These are phyloP conservation scores for Aleiodes leptofemur DNA, from an alignment of 2,888 invertebrate species.

Conservation along the genomic window DNA sequence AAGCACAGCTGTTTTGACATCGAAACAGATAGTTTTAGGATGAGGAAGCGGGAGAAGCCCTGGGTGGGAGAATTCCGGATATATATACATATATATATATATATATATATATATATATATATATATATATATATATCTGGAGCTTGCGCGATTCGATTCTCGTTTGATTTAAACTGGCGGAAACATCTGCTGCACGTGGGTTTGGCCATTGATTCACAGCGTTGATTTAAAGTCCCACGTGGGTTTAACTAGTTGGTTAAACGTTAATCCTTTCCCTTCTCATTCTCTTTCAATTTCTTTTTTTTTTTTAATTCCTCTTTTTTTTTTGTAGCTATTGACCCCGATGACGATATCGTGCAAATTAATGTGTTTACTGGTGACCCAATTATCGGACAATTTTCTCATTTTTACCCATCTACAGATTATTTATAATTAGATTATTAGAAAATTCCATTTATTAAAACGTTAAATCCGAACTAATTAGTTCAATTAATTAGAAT, in stretches of 20 bases:
- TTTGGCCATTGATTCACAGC: slow-evolving; percentile 51
- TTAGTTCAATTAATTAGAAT: no score
- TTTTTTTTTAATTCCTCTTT: no score
- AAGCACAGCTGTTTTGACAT: slow-evolving; percentile 70
- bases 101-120: slow-evolving; percentile 60
- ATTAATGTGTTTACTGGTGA: neutral
- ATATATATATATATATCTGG: slow-evolving; percentile 55
- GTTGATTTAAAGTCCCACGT: slow-evolving; percentile 33
- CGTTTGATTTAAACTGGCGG: slow-evolving; percentile 68
- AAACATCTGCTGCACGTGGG: slow-evolving; percentile 67
- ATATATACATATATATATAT: slow-evolving; percentile 62
- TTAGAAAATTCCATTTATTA: no score
- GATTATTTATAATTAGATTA: no score
- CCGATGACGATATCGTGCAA: slow-evolving; percentile 14
- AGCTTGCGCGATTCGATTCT: slow-evolving; percentile 61
- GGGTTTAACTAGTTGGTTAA: neutral
- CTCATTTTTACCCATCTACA: no score
- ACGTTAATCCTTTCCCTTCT: slow-evolving; percentile 34
- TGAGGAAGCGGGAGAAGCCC: slow-evolving; percentile 7
- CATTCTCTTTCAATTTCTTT: neutral
- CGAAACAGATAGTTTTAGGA: slow-evolving; percentile 49
- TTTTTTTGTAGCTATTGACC: neutral
- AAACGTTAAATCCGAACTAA: no score
- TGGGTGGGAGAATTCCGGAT: slow-evolving; percentile 6
- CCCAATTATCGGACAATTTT: neutral